Evolutionary conservation across 2,113 vertebrate genomes (phyloP).

Genomic region (Pseudorhombus dupliciocellatus): DNA sequence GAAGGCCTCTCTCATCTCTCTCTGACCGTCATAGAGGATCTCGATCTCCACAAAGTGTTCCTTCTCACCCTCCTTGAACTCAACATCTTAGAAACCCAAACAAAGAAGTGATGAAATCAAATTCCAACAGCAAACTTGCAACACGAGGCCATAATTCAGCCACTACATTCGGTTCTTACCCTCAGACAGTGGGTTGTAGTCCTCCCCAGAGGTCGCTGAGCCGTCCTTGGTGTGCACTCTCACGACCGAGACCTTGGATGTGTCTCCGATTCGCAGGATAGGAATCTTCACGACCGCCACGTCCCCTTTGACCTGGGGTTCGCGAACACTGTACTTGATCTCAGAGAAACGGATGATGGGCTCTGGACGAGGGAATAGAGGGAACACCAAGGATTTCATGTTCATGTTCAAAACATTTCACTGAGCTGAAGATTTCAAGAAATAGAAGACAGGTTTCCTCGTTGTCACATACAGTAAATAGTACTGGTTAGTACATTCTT

Average conservation of each 20-base stretch:
- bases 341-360: conserved; percentile 88
- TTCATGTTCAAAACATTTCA: not conserved
- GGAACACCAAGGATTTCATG: not conserved
- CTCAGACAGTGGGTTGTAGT: conserved; percentile 88
- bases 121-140: not conserved
- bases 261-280: conserved; percentile 82
- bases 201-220: conserved; percentile 87
- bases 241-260: conserved; percentile 86
- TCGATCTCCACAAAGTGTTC: conserved; percentile 86
- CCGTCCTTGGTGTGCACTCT: conserved; percentile 89
- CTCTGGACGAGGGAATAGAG: conserved; percentile 60
- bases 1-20: conserved; percentile 89
- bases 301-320: conserved; percentile 83
- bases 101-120: conserved; percentile 6
- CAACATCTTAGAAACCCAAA: conserved; percentile 77
- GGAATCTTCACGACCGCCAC: conserved; percentile 81
- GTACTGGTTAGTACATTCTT: too few species aligned
- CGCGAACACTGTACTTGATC: conserved; percentile 85
- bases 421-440: not conserved
- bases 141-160: not conserved
- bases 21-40: conserved; percentile 85
- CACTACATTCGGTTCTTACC: conserved; percentile 65
- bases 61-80: conserved; percentile 85
- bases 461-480: not conserved
- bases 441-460: not conserved